These are phyloP conservation scores for Zaprionus camerounensis DNA, from an alignment of 1,140 invertebrate species.

Conservation along the genomic window DNA sequence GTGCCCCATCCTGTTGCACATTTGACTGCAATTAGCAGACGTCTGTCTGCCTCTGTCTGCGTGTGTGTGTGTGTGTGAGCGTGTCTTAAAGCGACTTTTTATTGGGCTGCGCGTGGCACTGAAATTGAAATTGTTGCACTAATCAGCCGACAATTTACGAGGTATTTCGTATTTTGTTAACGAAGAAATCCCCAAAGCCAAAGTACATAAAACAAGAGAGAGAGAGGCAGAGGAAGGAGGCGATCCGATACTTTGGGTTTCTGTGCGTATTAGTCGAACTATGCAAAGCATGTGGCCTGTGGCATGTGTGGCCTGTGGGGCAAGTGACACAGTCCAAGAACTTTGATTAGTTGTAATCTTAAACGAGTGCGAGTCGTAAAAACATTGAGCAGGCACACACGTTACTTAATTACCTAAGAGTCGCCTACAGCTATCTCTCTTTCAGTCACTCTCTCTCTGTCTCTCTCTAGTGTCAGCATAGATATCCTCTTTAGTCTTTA, in stretches of 20 bases:
- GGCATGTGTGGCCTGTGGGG: constrained; percentile 4
- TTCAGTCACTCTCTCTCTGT: neutral
- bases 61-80: constrained; percentile 13
- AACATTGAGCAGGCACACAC: constrained; percentile 30
- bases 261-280: constrained; percentile 62
- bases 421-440: neutral
- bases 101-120: constrained; percentile 63
- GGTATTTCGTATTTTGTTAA: constrained; percentile 67
- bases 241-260: neutral
- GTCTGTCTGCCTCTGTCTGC: neutral
- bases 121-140: constrained; percentile 72
- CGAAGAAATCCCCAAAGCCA: constrained; percentile 20
- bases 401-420: constrained; percentile 18
- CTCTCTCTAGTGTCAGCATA: neutral
- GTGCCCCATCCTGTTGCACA: constrained; percentile 35
- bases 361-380: constrained; percentile 60
- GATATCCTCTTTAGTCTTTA: neutral
- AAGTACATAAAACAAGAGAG: constrained; percentile 56
- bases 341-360: constrained; percentile 76
- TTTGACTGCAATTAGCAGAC: constrained; percentile 26
- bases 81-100: constrained; percentile 37
- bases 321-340: constrained; percentile 7
- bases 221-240: neutral
- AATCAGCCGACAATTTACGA: constrained; percentile 78
- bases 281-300: constrained; percentile 67